Evolutionary conservation across 1,140 invertebrate genomes (phyloP).

Genomic region (Drosophila kurseongensis): DNA sequence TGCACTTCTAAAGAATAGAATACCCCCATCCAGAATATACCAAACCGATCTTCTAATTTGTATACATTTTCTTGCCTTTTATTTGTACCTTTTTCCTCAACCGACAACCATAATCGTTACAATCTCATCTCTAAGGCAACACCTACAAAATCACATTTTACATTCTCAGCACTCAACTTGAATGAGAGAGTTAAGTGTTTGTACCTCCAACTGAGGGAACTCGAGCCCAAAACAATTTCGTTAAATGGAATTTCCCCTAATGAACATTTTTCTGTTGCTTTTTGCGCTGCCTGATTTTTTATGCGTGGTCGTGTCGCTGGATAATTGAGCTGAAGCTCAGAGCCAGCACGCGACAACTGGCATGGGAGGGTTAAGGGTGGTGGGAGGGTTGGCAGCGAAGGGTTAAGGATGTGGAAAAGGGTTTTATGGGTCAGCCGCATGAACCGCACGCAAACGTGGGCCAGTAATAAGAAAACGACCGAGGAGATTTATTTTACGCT

Average conservation of each 20-base stretch:
- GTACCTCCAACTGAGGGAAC: slow-evolving; percentile 1
- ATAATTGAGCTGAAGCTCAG: slow-evolving; percentile 66
- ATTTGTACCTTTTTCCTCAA: background rate
- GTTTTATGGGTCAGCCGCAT: slow-evolving; percentile 53
- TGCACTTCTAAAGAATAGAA: background rate
- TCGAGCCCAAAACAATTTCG: slow-evolving; percentile 59
- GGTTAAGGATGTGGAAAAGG: slow-evolving; percentile 44
- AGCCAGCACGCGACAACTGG: slow-evolving; percentile 50
- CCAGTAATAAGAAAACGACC: slow-evolving; percentile 41
- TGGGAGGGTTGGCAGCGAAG: background rate
- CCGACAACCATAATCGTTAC: slow-evolving; percentile 8
- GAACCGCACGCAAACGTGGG: slow-evolving; percentile 53
- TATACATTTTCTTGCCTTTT: background rate
- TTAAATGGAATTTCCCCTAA: slow-evolving; percentile 76
- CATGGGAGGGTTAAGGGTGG: slow-evolving; percentile 32
- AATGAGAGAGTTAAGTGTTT: slow-evolving; percentile 21
- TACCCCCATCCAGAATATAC: background rate
- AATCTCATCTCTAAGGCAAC: slow-evolving; percentile 31
- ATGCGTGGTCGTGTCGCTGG: slow-evolving; percentile 60
- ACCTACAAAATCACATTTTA: slow-evolving; percentile 44
- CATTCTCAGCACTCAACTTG: slow-evolving; percentile 36
- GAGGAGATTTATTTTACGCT: slow-evolving; percentile 35
- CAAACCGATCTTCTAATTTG: background rate
- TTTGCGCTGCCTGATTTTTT: slow-evolving; percentile 45
- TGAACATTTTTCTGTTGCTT: slow-evolving; percentile 64